A percentile compares a stretch with the other conserved stretches of the same genome.
Evolutionary conservation across 2,888 invertebrate species (phyloP).

Genomic region (Poecilus cupreus): DNA sequence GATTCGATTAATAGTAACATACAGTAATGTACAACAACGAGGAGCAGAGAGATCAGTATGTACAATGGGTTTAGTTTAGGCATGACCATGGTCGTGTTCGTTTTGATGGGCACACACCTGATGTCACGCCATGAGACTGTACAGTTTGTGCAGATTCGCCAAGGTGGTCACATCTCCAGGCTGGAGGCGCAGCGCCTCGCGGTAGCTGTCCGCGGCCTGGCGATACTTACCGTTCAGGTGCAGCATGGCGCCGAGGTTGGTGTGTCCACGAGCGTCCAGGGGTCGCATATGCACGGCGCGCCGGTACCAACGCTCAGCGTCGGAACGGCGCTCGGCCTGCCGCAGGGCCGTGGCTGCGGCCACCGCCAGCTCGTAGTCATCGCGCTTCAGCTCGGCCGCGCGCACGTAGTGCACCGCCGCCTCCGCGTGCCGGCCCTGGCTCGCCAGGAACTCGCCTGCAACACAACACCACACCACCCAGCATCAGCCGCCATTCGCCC

Average conservation of each 20-base stretch:
- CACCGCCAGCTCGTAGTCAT: slow-evolving; percentile 89
- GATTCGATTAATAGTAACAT: neutral
- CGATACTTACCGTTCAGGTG: slow-evolving; percentile 93
- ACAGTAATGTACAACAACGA: slow-evolving; percentile 1
- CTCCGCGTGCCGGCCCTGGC: slow-evolving; percentile 85
- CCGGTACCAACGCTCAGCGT: slow-evolving; percentile 92
- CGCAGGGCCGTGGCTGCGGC: slow-evolving; percentile 92
- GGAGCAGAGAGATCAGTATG: neutral
- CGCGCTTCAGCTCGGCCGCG: slow-evolving; percentile 86
- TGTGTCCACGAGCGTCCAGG: slow-evolving; percentile 92
- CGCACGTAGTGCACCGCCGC: slow-evolving; percentile 87
- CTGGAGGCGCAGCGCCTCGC: slow-evolving; percentile 88
- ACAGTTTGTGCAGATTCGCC: slow-evolving; percentile 89
- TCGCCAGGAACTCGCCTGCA: slow-evolving; percentile 90
- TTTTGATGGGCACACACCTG: slow-evolving; percentile 34
- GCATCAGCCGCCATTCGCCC: slow-evolving; percentile 10
- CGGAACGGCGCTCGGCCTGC: slow-evolving; percentile 85
- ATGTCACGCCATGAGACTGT: slow-evolving; percentile 75
- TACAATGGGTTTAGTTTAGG: neutral
- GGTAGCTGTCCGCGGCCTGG: slow-evolving; percentile 91
- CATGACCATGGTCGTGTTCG: neutral
- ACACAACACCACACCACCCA: slow-evolving; percentile 55
- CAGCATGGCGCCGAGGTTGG: slow-evolving; percentile 95
- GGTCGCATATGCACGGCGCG: slow-evolving; percentile 76
- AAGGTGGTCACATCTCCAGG: slow-evolving; percentile 92